These are phyloP conservation scores for Irena cyanogastra DNA, from an alignment of 2,113 vertebrate genomes.

Conservation along the genomic window DNA sequence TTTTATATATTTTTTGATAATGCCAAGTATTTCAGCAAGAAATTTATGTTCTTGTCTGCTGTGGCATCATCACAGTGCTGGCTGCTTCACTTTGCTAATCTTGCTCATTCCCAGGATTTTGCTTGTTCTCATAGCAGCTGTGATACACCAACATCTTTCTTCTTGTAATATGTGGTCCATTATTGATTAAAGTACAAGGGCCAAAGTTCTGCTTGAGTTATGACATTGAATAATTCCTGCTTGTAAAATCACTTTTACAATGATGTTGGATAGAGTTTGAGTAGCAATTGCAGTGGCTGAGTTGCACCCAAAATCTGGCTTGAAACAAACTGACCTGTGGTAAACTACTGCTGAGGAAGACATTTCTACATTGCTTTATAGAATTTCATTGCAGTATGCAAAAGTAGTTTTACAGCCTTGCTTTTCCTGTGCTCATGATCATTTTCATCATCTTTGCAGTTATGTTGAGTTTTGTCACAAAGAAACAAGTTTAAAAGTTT, in stretches of 20 bases:
- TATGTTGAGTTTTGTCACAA: neutral
- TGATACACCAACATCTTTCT: neutral
- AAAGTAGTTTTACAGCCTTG: neutral
- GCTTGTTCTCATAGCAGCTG: neutral
- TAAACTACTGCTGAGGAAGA: neutral
- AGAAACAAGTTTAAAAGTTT: neutral
- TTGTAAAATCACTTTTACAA: neutral
- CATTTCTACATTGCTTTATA: neutral
- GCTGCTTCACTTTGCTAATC: neutral
- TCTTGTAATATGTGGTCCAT: neutral
- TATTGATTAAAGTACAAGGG: neutral
- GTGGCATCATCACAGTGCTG: neutral
- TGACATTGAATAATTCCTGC: neutral
- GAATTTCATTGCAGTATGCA: neutral
- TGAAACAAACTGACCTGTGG: neutral
- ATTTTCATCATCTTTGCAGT: neutral
- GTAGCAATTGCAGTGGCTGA: neutral
- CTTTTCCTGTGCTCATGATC: neutral
- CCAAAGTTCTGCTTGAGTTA: neutral
- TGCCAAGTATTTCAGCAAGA: neutral
- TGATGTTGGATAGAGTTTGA: neutral
- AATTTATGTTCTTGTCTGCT: neutral
- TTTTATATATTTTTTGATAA: neutral
- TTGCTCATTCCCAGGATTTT: neutral
- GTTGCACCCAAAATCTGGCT: neutral